Base-by-base conservation (phyloP, 2,797 vertebrate species). In the Tangara arthus region DNA sequence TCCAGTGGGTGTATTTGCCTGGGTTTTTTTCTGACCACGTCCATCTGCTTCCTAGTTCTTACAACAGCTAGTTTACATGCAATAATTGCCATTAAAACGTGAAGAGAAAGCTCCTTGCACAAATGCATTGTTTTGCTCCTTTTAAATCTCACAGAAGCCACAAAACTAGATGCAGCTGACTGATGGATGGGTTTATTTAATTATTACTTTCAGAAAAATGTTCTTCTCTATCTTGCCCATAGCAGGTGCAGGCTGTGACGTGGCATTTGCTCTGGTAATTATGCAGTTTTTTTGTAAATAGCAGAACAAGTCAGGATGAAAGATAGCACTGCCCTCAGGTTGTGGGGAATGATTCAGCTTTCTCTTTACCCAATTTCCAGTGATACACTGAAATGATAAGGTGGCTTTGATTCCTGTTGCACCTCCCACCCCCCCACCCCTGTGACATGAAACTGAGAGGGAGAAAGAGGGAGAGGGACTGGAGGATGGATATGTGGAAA, bases 231-330 rank as follows among this genome's bases (percentile, higher is more conserved):
- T 93, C 90, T 92, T 68, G 72, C 90, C 59, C 41, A 77, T 55
- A 80, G 94, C 95, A 94, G 94, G 89, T 93, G 91, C 85, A 80
- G 92, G 56, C 80, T 82, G 71, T 91, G 92, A 96, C 88, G 76
- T 96, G 94, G 93, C 90, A 94, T 95, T 96, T 96, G 94, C 90
- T 94, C 88, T 95, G 85, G 88, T 95, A 96, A 96, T 96, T 96
- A 94, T 70, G 82, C 85, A 60, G 37, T 26, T 35, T 75, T 95
- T 91, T 94, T 93, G 94, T 92, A 94, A 97, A 94, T 91, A 97
- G 89, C 94, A 95, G 94, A 93, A 93, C 89, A 73, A 91, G 85
- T 91, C 91, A 93, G 91, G 94, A 95, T 96, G 94, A 96, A 95
- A 95, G 95, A 92, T 92, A 92, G 87, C 82, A 22, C 50, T 96